Evolutionary conservation across 1,140 invertebrate species (phyloP), one percentile per base, ranked within the genome.

Genomic region (Campoletis sonorensis): DNA sequence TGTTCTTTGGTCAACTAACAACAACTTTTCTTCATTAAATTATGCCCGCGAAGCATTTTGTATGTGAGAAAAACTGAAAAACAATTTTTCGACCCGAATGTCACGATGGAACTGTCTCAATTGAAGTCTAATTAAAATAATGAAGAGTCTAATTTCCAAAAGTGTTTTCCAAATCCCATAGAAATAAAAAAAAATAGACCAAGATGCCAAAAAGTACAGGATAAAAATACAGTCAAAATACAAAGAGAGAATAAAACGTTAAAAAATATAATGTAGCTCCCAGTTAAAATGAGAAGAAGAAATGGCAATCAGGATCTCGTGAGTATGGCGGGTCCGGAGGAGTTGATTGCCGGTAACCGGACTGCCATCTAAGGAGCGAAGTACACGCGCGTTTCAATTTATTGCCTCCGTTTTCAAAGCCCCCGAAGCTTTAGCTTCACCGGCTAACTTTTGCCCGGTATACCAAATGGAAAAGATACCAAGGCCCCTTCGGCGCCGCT

Each of bases 281-380:
- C 51, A 11, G 51, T 18, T 54, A 54, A 54, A 54, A n/a, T 54
- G 51, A 75, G 49, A 15, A 26, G 45, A 23, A 75, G 49, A 75
- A 75, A 75, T 23, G 40, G 49, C 72, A 75, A 75, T 75, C 72
- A 54, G 72, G 21, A 75, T 54, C 51, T 54, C 51, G 7, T 11
- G 11, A 45, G 18, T 58, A 83, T 79, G 79, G 81, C 80, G 68
- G 21, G 51, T 70, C 81, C 72, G 78, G 83, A 84, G 82, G 70
- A 80, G 75, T 77, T 77, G 75, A 77, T 77, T 77, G 75, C 75
- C 4, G 45, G 49, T 75, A 75, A 75, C 72, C 30, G 75, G 54
- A 77, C 54, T 27, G 85, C 85, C 85, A 87, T 87, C 88, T 87
- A 89, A 86, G 84, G 85, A 85, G 80, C 83, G 73, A 86, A 85